These are phyloP conservation scores for Microctonus brassicae DNA, from an alignment of 2,888 invertebrate species.

Conservation along the genomic window DNA sequence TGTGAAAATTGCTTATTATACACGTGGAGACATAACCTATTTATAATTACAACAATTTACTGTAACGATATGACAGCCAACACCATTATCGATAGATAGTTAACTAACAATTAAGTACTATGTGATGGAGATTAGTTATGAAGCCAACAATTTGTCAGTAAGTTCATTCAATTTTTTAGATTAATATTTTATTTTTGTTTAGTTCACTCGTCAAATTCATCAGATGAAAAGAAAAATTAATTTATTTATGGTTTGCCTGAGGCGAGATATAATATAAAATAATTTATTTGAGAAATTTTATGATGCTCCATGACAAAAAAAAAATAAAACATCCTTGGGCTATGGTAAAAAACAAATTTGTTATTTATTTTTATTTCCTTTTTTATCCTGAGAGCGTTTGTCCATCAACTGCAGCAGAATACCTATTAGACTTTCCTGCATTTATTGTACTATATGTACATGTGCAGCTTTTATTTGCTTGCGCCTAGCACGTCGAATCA, in stretches of 20 bases:
- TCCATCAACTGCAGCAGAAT: conserved; percentile 6
- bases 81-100: conserved; percentile 37
- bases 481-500: conserved; percentile 13
- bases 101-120: conserved; percentile 57
- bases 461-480: conserved; percentile 16
- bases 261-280: too few relatives aligned
- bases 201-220: not conserved
- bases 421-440: conserved; percentile 9
- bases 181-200: not conserved
- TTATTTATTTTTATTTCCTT: not conserved
- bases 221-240: too few relatives aligned
- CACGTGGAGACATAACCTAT: not conserved
- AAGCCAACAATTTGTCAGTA: conserved; percentile 2
- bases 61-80: not conserved
- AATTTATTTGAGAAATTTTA: too few relatives aligned
- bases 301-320: too few relatives aligned
- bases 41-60: not conserved
- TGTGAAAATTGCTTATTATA: conserved; percentile 15
- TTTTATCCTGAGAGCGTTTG: not conserved
- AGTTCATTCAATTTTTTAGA: not conserved
- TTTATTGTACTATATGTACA: not conserved
- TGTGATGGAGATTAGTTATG: conserved; percentile 47
- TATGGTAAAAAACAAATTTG: not conserved
- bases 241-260: too few relatives aligned
- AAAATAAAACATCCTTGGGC: not conserved